phyloP scores from a whole-genome alignment of 2,797 vertebrate genomes.

The Cossypha polioptera region DNA sequence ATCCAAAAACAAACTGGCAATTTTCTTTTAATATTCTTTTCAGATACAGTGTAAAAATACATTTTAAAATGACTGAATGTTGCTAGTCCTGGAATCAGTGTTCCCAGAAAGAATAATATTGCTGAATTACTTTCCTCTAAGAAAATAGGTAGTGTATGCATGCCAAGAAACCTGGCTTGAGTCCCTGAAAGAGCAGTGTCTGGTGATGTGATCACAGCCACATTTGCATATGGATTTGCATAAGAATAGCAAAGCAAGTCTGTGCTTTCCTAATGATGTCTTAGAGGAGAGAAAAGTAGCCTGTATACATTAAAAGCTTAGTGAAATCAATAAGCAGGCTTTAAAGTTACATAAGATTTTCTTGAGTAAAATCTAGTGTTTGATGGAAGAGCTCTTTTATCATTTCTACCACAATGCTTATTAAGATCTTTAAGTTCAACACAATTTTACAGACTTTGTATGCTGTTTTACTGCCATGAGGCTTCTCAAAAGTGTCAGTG shows the following conservation, averaged over 20 bases:
- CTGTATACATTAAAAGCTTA: neutral
- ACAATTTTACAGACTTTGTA: neutral
- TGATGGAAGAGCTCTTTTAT: neutral
- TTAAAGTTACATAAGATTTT: neutral
- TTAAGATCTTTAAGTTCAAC: neutral
- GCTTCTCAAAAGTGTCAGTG: neutral
- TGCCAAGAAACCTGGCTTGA: neutral
- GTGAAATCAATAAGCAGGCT: neutral
- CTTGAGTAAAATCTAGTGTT: neutral
- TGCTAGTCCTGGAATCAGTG: neutral
- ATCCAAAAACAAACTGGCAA: too few relatives aligned
- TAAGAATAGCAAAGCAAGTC: neutral
- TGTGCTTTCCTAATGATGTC: neutral
- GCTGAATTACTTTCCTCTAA: neutral
- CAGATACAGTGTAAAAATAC: neutral
- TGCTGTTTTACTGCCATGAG: neutral
- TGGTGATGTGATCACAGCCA: neutral
- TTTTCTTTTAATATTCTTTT: neutral
- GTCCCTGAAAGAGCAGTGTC: neutral
- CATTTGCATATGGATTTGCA: neutral
- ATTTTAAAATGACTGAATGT: neutral
- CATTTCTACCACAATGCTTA: neutral
- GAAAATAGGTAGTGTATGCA: neutral
- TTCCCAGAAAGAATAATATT: neutral
- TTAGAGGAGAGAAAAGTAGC: neutral